Conservation (phyloP, 2,113 vertebrate species). For the Chrysemys picta region DNA sequence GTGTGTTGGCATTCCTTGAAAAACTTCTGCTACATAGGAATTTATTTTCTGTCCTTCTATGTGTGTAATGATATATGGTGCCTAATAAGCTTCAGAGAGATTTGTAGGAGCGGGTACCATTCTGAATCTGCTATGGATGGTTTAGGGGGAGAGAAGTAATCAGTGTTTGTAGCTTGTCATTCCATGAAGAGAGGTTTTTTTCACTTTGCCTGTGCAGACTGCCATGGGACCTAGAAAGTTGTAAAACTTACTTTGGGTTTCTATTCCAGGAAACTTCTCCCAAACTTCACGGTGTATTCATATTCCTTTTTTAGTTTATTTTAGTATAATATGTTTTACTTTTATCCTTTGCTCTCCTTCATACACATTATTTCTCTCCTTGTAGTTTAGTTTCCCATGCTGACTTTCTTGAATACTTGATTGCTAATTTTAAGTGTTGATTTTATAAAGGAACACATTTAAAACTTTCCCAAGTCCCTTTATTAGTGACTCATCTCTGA, state of each 20-base stretch:
- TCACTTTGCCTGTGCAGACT: not conserved
- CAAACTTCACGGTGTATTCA: not conserved
- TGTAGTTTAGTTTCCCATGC: not conserved
- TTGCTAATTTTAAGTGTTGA: not conserved
- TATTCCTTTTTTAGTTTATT: not conserved
- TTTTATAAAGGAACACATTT: not conserved
- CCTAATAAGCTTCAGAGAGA: not conserved
- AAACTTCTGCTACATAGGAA: too few relatives aligned
- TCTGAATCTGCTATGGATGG: not conserved
- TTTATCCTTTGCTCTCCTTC: not conserved
- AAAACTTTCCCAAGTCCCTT: not conserved
- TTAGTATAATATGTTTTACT: not conserved
- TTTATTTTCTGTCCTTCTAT: not conserved
- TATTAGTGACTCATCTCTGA: not conserved
- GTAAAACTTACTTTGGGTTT: not conserved
- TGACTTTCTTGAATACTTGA: not conserved
- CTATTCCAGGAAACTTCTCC: not conserved
- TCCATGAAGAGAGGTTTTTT: not conserved
- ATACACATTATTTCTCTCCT: not conserved
- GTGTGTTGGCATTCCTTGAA: not conserved
- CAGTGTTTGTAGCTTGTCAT: not conserved
- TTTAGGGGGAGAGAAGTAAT: not conserved
- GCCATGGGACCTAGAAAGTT: not conserved
- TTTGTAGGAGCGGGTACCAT: not conserved
- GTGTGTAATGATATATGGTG: not conserved